These are phyloP conservation scores for Coenonympha glycerion DNA, from an alignment of 2,888 invertebrate species.

Conservation along the genomic window DNA sequence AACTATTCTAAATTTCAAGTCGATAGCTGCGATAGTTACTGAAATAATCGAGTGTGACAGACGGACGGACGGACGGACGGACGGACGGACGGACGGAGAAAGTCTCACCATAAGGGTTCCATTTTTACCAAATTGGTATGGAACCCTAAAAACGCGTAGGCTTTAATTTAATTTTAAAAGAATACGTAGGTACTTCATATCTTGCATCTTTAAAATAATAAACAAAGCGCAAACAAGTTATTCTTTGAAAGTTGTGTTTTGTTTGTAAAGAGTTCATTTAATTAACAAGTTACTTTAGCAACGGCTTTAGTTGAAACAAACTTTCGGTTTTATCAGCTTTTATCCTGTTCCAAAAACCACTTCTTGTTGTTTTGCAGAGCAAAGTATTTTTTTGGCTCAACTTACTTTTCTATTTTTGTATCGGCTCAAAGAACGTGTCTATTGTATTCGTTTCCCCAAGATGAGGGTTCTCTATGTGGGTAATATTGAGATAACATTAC, in stretches of 20 bases:
- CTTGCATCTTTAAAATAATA: conserved; percentile 1
- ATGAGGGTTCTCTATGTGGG: conserved; percentile 18
- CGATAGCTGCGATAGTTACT: too few species aligned
- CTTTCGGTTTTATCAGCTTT: conserved; percentile 8
- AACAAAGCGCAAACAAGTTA: conserved; percentile 12
- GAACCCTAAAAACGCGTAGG: too few species aligned
- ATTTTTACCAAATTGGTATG: too few species aligned
- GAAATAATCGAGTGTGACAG: too few species aligned
- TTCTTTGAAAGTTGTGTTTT: conserved; percentile 17
- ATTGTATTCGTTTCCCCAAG: conserved; percentile 12
- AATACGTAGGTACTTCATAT: neutral
- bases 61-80: too few species aligned
- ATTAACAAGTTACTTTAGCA: conserved; percentile 28
- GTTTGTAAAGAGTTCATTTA: conserved; percentile 24
- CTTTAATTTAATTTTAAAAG: too few species aligned
- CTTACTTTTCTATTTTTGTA: conserved; percentile 5
- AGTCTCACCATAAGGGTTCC: too few species aligned
- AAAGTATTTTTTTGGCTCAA: conserved; percentile 10
- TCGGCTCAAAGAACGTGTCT: conserved; percentile 6
- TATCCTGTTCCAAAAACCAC: conserved; percentile 14
- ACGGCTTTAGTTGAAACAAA: conserved; percentile 18
- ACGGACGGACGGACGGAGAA: too few species aligned
- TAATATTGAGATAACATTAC: conserved; percentile 18
- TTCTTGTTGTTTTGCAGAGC: conserved; percentile 12
- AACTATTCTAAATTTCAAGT: too few species aligned